phyloP scores from a whole-genome alignment of 2,888 invertebrate genomes.

The Calameuta pallipes region DNA sequence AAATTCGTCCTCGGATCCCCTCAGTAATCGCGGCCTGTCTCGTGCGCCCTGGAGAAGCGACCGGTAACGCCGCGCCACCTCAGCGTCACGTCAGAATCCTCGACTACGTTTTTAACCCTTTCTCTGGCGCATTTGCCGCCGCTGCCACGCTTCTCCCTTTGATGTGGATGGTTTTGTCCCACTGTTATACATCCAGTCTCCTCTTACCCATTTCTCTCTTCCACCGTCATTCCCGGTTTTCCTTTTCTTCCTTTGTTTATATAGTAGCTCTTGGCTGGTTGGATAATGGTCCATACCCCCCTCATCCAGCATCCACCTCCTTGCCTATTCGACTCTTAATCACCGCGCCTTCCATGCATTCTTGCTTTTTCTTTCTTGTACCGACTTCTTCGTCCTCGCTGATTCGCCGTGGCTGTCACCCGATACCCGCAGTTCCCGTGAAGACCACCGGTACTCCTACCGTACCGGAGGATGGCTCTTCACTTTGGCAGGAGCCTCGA shows the following conservation, averaged over 20 bases:
- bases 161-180: constrained; percentile 29
- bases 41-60: not conserved
- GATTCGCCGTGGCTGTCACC: not conserved
- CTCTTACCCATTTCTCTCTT: not conserved
- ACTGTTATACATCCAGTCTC: constrained; percentile 16
- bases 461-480: not conserved
- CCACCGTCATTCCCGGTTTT: not conserved
- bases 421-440: no score
- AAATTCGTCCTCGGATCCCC: constrained; percentile 26
- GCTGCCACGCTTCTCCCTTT: constrained; percentile 35
- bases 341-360: constrained; percentile 30
- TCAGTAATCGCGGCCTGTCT: not conserved
- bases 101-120: constrained; percentile 45
- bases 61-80: not conserved
- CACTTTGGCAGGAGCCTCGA: not conserved
- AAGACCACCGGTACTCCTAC: no score
- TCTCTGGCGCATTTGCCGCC: constrained; percentile 46
- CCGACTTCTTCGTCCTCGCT: not conserved
- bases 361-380: constrained; percentile 26
- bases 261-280: constrained; percentile 27
- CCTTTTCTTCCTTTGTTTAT: not conserved
- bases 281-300: constrained; percentile 23
- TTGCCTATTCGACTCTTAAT: constrained; percentile 27
- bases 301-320: constrained; percentile 16
- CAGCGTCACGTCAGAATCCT: constrained; percentile 11